These are phyloP conservation scores for Heliopora coerulea DNA, from an alignment of 92 coral and sea anemone species.

Conservation along the genomic window DNA sequence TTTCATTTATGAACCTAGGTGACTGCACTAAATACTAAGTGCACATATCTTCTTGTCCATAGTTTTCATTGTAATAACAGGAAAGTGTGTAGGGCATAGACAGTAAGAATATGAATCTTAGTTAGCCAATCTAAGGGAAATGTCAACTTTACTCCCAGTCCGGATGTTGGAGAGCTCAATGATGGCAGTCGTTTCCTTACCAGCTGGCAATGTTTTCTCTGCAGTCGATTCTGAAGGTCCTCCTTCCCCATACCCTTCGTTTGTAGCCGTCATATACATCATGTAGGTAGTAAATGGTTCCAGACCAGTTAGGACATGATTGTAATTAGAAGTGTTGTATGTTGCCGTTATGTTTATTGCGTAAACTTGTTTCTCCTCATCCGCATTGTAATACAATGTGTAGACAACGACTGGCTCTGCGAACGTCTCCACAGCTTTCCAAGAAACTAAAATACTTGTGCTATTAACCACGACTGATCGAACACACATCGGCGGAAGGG, in stretches of 20 bases:
- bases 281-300: slow-evolving; percentile 16
- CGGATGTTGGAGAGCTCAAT: too few species aligned
- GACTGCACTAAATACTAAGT: too few species aligned
- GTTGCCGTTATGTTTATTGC: neutral
- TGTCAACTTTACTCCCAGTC: too few species aligned
- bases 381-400: slow-evolving; percentile 10
- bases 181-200: too few species aligned
- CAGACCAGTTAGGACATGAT: neutral
- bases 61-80: too few species aligned
- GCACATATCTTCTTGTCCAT: too few species aligned
- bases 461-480: slow-evolving; percentile 13
- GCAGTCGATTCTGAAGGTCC: neutral
- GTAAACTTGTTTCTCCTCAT: neutral
- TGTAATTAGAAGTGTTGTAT: neutral
- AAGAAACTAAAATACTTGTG: slow-evolving; percentile 15
- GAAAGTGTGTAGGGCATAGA: too few species aligned
- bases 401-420: neutral
- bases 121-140: too few species aligned
- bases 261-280: slow-evolving; percentile 15
- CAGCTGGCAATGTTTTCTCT: slow-evolving; percentile 7
- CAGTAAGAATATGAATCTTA: too few species aligned
- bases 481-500: slow-evolving; percentile 1
- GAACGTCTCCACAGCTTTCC: slow-evolving; percentile 13
- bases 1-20: too few species aligned
- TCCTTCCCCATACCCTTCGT: slow-evolving; percentile 21